Conservation (phyloP, 2,888 invertebrate species). For the Andrena haemorrhoa region DNA sequence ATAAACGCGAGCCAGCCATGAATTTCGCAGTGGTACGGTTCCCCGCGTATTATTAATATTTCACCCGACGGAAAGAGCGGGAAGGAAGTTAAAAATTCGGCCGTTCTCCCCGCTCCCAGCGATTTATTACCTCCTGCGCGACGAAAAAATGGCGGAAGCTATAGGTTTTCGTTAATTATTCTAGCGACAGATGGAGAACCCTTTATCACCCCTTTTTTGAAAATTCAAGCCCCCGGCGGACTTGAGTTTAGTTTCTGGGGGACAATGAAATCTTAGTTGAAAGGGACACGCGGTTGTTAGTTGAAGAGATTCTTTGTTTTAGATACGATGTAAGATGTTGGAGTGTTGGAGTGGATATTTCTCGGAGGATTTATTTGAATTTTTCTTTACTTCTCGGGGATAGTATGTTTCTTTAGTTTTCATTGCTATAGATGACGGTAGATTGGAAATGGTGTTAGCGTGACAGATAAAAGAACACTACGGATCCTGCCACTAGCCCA, state of each 20-base stretch:
- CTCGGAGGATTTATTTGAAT: neutral
- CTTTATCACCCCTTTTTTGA: neutral
- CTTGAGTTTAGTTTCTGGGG: neutral
- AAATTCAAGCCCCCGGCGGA: neutral
- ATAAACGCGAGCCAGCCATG: neutral
- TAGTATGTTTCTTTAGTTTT: no score
- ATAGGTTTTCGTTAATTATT: slow-evolving; percentile 27
- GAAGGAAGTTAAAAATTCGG: slow-evolving; percentile 20
- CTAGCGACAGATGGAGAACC: neutral
- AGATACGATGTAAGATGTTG: neutral
- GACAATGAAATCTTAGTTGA: neutral
- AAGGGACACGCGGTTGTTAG: neutral
- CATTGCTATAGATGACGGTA: neutral
- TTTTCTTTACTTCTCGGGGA: neutral
- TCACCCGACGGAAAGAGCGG: neutral
- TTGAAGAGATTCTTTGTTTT: neutral
- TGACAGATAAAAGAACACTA: slow-evolving; percentile 15
- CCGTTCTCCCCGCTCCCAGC: neutral
- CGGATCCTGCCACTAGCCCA: neutral
- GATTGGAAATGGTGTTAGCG: neutral
- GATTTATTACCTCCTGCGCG: slow-evolving; percentile 25
- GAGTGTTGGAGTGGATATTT: no score
- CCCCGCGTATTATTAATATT: slow-evolving; percentile 13
- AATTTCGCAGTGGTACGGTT: neutral
- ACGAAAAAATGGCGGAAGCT: slow-evolving; percentile 9